A percentile compares a stretch with the other conserved stretches of the same genome.
phyloP scores from a whole-genome alignment of 2,797 vertebrate genomes.

The Tragelaphus oryx region DNA sequence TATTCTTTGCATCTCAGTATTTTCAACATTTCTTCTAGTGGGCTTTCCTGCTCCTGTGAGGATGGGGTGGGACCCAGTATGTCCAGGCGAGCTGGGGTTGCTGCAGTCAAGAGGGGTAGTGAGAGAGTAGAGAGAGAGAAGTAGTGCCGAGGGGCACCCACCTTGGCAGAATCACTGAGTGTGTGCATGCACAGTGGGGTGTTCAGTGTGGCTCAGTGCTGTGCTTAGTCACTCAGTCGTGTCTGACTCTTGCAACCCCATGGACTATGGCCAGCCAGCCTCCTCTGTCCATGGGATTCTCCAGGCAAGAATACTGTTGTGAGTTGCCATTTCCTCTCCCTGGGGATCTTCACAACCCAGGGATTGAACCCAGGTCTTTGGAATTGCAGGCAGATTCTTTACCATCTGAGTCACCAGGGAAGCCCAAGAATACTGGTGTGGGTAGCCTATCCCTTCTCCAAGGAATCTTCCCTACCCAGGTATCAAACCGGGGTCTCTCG shows the following conservation, averaged over 20 bases:
- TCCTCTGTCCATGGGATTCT: background rate
- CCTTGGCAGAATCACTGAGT: rapidly evolving
- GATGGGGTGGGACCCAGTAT: background rate
- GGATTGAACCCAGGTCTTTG: background rate
- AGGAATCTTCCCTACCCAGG: background rate
- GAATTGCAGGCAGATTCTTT: background rate
- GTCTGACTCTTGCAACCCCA: background rate
- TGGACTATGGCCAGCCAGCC: background rate
- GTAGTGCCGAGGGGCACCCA: background rate
- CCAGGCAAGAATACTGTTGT: background rate
- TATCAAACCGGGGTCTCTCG: background rate
- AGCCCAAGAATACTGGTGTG: background rate
- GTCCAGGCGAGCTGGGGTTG: background rate
- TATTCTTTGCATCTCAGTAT: background rate
- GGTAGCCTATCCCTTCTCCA: background rate
- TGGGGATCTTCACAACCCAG: background rate
- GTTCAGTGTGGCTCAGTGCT: rapidly evolving
- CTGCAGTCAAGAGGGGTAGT: background rate
- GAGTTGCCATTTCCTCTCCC: background rate
- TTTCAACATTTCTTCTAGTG: background rate
- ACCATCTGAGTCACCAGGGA: background rate
- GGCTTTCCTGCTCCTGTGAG: background rate
- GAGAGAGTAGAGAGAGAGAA: background rate
- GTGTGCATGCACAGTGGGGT: background rate
- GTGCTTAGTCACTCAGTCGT: background rate